These are phyloP conservation scores for Lutjanus erythropterus DNA, from an alignment of 2,113 vertebrate genomes.

Conservation along the genomic window DNA sequence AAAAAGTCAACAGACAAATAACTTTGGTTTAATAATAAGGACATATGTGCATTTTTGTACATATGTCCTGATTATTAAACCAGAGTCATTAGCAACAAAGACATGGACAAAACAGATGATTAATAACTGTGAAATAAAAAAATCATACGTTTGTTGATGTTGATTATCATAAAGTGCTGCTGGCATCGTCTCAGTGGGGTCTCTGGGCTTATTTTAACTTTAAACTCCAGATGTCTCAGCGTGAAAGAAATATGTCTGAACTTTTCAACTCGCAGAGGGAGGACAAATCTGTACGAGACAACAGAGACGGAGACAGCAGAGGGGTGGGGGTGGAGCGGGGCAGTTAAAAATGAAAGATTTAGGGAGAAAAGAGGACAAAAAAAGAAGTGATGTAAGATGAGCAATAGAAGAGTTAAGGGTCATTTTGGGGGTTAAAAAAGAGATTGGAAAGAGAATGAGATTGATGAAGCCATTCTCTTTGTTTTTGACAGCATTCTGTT, in stretches of 20 bases:
- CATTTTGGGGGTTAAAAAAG: background rate
- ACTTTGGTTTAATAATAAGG: background rate
- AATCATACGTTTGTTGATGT: background rate
- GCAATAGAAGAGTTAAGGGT: background rate
- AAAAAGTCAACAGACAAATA: background rate
- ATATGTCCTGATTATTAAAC: too few species aligned
- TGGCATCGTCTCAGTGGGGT: background rate
- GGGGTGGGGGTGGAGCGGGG: background rate
- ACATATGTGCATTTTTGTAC: background rate
- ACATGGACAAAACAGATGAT: too few species aligned
- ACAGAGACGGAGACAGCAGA: background rate
- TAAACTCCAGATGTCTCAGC: background rate
- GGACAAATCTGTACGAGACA: background rate
- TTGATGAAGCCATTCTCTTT: background rate
- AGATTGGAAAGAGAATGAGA: too few species aligned
- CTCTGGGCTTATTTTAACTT: slow-evolving; percentile 1
- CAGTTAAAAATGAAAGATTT: background rate
- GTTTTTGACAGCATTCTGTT: background rate
- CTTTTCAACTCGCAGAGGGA: slow-evolving; percentile 46
- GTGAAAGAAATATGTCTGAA: slow-evolving; percentile 22
- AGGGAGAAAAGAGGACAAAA: background rate
- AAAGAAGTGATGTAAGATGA: background rate
- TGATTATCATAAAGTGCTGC: slow-evolving; percentile 21
- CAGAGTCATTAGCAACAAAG: too few species aligned
- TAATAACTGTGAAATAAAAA: background rate